phyloP scores from a whole-genome alignment of 2,888 invertebrate species.

The Dimorphilus gyrociliatus region DNA sequence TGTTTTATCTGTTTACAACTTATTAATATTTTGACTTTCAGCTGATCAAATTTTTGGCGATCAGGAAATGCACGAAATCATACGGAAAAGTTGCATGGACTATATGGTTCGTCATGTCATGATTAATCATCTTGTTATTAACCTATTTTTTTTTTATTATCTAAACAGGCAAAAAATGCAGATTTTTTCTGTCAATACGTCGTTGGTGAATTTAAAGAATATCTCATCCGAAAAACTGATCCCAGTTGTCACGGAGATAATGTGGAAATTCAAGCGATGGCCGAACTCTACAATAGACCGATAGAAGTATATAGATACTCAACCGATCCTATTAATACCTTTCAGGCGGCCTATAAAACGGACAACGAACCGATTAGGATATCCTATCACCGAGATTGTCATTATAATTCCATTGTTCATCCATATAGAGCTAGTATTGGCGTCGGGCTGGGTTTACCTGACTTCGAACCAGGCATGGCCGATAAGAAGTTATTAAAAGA shows the following conservation, averaged over 20 bases:
- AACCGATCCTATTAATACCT: conserved; percentile 65
- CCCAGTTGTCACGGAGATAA: conserved; percentile 73
- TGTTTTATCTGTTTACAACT: background rate
- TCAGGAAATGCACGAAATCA: conserved; percentile 67
- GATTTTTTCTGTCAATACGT: conserved; percentile 75
- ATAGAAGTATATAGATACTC: conserved; percentile 69
- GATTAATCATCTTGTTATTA: background rate
- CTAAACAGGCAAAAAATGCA: conserved; percentile 55
- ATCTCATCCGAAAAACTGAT: conserved; percentile 60
- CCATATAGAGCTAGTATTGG: conserved; percentile 61
- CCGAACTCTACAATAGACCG: conserved; percentile 69
- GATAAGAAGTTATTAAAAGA: too few relatives aligned
- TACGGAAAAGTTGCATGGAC: conserved; percentile 69
- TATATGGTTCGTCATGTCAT: conserved; percentile 50
- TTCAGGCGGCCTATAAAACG: conserved; percentile 58
- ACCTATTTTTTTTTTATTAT: conserved; percentile 3
- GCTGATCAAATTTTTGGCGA: conserved; percentile 78
- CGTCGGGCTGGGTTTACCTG: conserved; percentile 65
- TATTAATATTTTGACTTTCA: conserved; percentile 16
- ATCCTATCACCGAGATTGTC: conserved; percentile 67
- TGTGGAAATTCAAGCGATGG: conserved; percentile 74
- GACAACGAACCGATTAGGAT: conserved; percentile 54
- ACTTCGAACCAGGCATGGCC: conserved; percentile 56
- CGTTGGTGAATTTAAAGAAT: conserved; percentile 69
- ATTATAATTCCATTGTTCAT: conserved; percentile 73